Percentiles rank a stretch among this genome's conserved stretches.
These are phyloP conservation scores for Muschampia plurimacula DNA, from an alignment of 2,888 invertebrate genomes.

Conservation along the genomic window DNA sequence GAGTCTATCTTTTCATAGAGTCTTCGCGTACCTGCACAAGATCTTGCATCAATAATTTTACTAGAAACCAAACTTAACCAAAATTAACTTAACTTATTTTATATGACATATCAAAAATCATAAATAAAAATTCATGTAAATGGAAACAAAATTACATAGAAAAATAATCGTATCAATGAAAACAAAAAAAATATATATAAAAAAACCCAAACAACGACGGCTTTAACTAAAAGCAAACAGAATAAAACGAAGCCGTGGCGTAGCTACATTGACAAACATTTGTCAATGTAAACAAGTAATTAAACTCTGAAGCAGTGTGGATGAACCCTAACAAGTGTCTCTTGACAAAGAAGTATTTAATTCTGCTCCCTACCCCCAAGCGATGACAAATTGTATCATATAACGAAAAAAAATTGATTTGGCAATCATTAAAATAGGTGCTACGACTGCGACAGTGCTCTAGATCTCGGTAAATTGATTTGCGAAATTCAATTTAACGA, in stretches of 20 bases:
- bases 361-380: constrained; percentile 56
- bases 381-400: constrained; percentile 66
- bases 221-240: constrained; percentile 31
- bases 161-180: too few relatives aligned
- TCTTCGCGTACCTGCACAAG: too few relatives aligned
- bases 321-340: constrained; percentile 73
- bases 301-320: constrained; percentile 58
- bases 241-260: constrained; percentile 26
- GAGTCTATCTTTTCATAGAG: too few relatives aligned
- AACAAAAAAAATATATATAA: not conserved
- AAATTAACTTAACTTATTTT: too few relatives aligned
- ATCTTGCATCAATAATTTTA: too few relatives aligned
- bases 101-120: too few relatives aligned
- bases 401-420: constrained; percentile 50
- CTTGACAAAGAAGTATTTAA: constrained; percentile 68
- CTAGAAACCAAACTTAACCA: too few relatives aligned
- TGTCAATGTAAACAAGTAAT: constrained; percentile 78
- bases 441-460: not conserved
- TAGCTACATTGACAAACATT: constrained; percentile 53
- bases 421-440: constrained; percentile 41
- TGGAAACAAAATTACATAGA: too few relatives aligned
- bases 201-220: not conserved
- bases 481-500: constrained; percentile 14
- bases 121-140: too few relatives aligned
- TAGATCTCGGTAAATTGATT: constrained; percentile 18